Conservation (phyloP, 2,888 invertebrate genomes). For the Rugalucina vietnamica region DNA sequence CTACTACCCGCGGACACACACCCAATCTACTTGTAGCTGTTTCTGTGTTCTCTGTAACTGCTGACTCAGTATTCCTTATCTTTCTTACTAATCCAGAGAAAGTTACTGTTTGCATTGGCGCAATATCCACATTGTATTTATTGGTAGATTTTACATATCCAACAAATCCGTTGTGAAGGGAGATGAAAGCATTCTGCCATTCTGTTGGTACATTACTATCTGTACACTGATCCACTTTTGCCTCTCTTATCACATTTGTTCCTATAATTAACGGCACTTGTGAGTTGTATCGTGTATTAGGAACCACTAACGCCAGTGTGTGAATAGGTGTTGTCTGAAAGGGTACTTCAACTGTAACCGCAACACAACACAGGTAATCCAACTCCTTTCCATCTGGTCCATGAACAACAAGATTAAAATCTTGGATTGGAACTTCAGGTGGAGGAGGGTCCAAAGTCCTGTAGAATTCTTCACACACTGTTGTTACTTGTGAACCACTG, state of each 20-base stretch:
- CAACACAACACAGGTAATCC: conserved; percentile 3
- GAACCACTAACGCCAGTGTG: neutral
- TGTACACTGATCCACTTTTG: neutral
- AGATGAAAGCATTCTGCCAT: neutral
- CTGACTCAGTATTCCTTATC: neutral
- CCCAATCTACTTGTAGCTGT: neutral
- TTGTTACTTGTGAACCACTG: neutral
- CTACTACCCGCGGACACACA: neutral
- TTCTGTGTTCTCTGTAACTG: neutral
- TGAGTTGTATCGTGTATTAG: too few relatives aligned
- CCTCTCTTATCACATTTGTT: neutral
- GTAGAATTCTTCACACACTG: neutral
- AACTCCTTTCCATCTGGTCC: neutral
- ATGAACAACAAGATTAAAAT: neutral
- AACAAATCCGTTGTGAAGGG: neutral
- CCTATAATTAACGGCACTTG: neutral
- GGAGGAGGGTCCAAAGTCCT: neutral
- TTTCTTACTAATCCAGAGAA: neutral
- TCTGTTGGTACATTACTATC: neutral
- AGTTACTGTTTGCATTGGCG: neutral
- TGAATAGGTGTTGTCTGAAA: neutral
- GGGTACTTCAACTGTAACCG: neutral
- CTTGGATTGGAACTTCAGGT: conserved; percentile 4
- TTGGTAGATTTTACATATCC: neutral
- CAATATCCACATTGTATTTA: neutral